Conservation (phyloP, 2,888 invertebrate species). For the Masnerella sp. region DNA sequence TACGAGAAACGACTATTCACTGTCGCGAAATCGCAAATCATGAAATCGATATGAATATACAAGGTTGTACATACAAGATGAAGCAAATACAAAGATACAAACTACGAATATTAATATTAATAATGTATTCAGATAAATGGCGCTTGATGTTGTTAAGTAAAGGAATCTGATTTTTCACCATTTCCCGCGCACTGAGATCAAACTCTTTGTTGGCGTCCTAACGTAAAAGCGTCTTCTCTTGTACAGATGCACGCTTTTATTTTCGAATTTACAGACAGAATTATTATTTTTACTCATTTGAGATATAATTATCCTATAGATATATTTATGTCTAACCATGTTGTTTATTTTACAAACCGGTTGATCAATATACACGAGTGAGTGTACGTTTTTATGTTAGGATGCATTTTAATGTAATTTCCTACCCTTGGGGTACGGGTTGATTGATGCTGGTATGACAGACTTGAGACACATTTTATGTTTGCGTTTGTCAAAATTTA, state of each 20-base stretch:
- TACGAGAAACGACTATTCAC: constrained; percentile 68
- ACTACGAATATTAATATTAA: constrained; percentile 65
- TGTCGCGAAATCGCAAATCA: too few species aligned
- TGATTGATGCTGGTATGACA: constrained; percentile 19
- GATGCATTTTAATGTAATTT: too few species aligned
- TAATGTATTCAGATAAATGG: constrained; percentile 72
- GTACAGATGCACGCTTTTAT: too few species aligned
- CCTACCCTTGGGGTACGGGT: too few species aligned
- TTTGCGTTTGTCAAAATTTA: constrained; percentile 49
- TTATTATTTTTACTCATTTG: too few species aligned
- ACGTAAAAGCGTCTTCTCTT: too few species aligned
- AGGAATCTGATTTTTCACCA: constrained; percentile 66
- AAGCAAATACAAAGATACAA: constrained; percentile 19
- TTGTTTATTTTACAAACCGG: too few species aligned
- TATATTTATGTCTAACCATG: too few species aligned
- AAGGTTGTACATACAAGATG: constrained; percentile 71
- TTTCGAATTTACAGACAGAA: too few species aligned
- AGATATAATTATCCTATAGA: too few species aligned
- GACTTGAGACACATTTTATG: constrained; percentile 44
- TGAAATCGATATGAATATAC: background rate
- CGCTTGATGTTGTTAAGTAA: constrained; percentile 75
- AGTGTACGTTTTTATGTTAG: too few species aligned
- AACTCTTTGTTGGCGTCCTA: constrained; percentile 42
- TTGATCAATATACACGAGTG: too few species aligned
- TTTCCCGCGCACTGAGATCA: constrained; percentile 47